Evolutionary conservation across 2,888 invertebrate genomes (phyloP), one percentile per base, ranked within the genome.

Genomic region (Seira sanloemensis): DNA sequence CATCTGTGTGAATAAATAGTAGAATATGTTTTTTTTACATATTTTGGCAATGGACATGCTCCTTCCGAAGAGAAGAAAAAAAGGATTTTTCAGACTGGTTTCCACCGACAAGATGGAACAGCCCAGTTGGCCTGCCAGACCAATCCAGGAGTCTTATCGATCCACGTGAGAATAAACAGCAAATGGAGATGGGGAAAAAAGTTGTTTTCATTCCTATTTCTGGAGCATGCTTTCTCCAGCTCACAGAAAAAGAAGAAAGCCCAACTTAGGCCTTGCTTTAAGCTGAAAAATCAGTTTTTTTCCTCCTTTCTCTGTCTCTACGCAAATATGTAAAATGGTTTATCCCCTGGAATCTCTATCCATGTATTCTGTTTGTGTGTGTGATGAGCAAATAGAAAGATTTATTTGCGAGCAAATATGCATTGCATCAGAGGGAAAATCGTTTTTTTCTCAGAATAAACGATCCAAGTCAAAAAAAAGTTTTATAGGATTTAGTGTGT

Each of bases 131-230:
- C 1, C 12, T 50, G 62, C 50, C 25, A 46, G 71, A 54, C 84
- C 84, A 84, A 84, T 84, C 84, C 78, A 69, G 69, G 23, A 18
- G 50, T 1, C 12, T 74, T 26, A 79, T 79, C 78, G 78, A 84
- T 84, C 78, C 69, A 37, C n/a, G 2, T 58, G 58, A n/a, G n/a
- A 9, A 37, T 37, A 37, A 58, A 58, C 58, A 58, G 12, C 4
- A 37, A 37, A 37, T 37, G 37, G 37, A 37, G 4, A 12, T 4
- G 12, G 4, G 5, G 37, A 37, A 37, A 37, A 37, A 37, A 37
- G 5, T 7, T 37, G n/a, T n/a, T n/a, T n/a, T n/a, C n/a, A n/a
- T n/a, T n/a, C n/a, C n/a, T n/a, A n/a, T 37, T 37, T 5, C 37
- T 37, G 37, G n/a, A 58, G 18, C 58, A 58, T n/a, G 58, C 58